phyloP scores from a whole-genome alignment of 2,888 invertebrate genomes.

The Allolobophora icterica region DNA sequence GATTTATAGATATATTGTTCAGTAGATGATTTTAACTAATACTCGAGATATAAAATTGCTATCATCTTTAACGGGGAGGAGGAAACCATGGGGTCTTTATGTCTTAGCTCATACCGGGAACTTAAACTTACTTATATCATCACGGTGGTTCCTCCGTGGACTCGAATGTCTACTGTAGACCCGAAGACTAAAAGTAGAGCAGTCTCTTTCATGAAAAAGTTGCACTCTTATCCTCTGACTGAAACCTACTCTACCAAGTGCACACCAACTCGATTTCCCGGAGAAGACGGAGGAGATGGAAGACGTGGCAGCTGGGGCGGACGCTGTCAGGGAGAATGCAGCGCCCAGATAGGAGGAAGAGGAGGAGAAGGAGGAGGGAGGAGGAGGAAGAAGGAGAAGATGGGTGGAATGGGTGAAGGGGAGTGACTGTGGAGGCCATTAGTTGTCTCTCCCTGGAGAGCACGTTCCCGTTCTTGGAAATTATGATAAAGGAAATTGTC shows the following conservation, averaged over 20 bases:
- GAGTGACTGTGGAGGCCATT: background rate
- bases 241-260: background rate
- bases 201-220: background rate
- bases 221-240: background rate
- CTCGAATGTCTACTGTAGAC: background rate
- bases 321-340: background rate
- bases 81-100: too few relatives aligned
- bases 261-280: background rate
- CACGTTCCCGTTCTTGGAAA: constrained; percentile 17
- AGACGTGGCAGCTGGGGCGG: background rate
- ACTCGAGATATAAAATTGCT: too few relatives aligned
- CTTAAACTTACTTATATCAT: too few relatives aligned
- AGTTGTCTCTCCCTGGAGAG: background rate
- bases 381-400: background rate
- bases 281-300: background rate
- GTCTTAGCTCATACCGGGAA: too few relatives aligned
- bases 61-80: too few relatives aligned
- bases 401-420: background rate
- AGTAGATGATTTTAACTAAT: too few relatives aligned
- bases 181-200: background rate
- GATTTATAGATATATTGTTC: too few relatives aligned
- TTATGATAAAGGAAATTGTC: constrained; percentile 17
- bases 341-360: background rate
- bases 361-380: background rate
- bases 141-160: too few relatives aligned